Percentiles rank a stretch among this genome's conserved stretches.
Evolutionary conservation across 35 echinoderm and acorn worm species (phyloP).

Genomic region (Heliocidaris tuberculata): DNA sequence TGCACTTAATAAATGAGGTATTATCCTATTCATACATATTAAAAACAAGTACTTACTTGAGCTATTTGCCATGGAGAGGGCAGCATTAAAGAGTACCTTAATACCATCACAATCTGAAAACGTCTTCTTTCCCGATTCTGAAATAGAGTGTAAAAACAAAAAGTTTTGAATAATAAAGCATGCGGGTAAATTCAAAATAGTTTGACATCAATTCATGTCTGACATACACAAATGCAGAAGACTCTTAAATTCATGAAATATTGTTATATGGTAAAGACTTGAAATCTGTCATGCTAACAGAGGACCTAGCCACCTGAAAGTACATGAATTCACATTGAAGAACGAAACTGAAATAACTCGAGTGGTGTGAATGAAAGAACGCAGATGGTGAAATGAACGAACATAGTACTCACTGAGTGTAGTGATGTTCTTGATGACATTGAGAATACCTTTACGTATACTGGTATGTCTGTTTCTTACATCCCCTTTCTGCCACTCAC

Average conservation of each 20-base stretch:
- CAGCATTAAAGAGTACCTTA: conserved; percentile 79
- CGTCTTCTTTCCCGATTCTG: conserved; percentile 86
- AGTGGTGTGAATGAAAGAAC: not conserved
- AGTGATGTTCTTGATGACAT: conserved; percentile 84
- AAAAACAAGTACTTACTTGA: conserved; percentile 58
- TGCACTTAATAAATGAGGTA: no score
- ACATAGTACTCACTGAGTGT: conserved; percentile 75
- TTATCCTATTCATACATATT: not conserved
- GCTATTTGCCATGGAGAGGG: conserved; percentile 69
- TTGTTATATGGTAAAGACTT: no score
- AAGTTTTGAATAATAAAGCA: no score
- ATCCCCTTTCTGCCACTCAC: conserved; percentile 87
- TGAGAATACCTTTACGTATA: conserved; percentile 81
- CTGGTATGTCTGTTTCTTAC: conserved; percentile 72
- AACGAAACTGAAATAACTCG: no score
- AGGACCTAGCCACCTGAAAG: no score
- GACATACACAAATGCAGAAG: no score
- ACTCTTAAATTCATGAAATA: no score
- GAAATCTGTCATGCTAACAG: no score
- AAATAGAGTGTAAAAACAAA: not conserved
- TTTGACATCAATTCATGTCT: no score
- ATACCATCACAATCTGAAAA: conserved; percentile 89
- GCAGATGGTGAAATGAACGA: not conserved
- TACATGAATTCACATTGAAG: no score
- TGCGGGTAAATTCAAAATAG: no score